phyloP scores from a whole-genome alignment of 2,888 invertebrate species.

The Catocala nupta region DNA sequence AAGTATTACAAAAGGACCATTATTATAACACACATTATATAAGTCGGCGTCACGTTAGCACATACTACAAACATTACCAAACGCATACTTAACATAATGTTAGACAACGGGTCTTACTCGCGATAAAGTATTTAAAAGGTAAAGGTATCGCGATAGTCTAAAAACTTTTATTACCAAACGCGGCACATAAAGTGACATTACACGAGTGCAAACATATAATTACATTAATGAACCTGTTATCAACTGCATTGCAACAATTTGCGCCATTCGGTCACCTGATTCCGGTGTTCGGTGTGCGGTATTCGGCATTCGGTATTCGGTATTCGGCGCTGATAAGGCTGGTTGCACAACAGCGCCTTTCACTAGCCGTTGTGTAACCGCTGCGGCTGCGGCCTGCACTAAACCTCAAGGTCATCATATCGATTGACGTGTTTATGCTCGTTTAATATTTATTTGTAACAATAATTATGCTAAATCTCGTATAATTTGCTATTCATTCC shows the following conservation, averaged over 20 bases:
- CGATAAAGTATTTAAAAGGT: too few species aligned
- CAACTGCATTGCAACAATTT: conserved; percentile 41
- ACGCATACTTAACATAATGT: too few species aligned
- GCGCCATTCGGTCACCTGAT: conserved; percentile 39
- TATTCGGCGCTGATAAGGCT: conserved; percentile 60
- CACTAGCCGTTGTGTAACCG: conserved; percentile 64
- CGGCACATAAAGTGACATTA: neutral
- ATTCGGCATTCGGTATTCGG: conserved; percentile 44
- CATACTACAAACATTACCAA: conserved; percentile 10
- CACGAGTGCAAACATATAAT: conserved; percentile 19
- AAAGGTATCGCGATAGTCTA: too few species aligned
- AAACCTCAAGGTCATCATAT: conserved; percentile 59
- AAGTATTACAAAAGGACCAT: conserved; percentile 6
- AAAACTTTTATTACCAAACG: conserved; percentile 19
- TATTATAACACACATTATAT: conserved; percentile 6
- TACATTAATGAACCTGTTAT: conserved; percentile 44
- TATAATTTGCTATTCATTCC: too few species aligned
- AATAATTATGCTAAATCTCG: conserved; percentile 1
- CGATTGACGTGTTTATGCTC: conserved; percentile 18
- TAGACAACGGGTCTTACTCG: too few species aligned
- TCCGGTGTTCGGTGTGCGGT: conserved; percentile 18
- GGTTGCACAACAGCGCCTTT: conserved; percentile 70
- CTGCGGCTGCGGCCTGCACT: conserved; percentile 46
- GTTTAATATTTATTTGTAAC: conserved; percentile 10
- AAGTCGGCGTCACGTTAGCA: conserved; percentile 2